A percentile compares a stretch with the other conserved stretches of the same genome.
Evolutionary conservation across 2,888 invertebrate genomes (phyloP).

Genomic region (Zaprionus lineosus): DNA sequence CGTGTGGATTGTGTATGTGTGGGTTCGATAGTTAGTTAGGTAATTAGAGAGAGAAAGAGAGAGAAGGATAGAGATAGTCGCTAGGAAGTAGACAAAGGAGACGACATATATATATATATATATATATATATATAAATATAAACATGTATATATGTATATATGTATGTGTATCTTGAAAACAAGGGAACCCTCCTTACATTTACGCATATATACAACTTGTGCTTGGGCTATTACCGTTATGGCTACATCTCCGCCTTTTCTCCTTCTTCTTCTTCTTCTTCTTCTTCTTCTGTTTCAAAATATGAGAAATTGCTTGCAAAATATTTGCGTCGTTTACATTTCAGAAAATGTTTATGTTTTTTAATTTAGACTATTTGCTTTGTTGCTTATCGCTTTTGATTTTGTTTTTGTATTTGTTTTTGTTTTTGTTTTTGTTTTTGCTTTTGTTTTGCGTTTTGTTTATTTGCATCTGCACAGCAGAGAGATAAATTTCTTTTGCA

Average conservation of each 20-base stretch:
- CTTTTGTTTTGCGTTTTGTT: too few relatives aligned
- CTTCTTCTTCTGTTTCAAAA: too few relatives aligned
- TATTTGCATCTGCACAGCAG: slow-evolving; percentile 82
- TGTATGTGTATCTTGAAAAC: neutral
- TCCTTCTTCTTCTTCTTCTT: neutral
- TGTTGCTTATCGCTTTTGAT: too few relatives aligned
- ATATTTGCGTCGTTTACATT: slow-evolving; percentile 40
- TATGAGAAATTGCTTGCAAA: slow-evolving; percentile 36
- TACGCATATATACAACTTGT: slow-evolving; percentile 33
- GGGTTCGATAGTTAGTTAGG: slow-evolving; percentile 11
- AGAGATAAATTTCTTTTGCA: slow-evolving; percentile 60
- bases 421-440: slow-evolving; percentile 10
- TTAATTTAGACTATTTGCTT: too few relatives aligned
- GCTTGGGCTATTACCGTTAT: neutral
- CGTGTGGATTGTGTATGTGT: slow-evolving; percentile 16
- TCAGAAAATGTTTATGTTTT: slow-evolving; percentile 22
- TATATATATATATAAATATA: too few relatives aligned
- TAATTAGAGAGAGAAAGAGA: neutral
- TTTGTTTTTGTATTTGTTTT: slow-evolving; percentile 10
- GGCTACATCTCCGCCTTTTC: neutral
- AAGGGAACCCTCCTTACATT: slow-evolving; percentile 3
- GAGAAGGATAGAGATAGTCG: slow-evolving; percentile 1
- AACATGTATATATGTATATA: too few relatives aligned
- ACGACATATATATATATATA: neutral
- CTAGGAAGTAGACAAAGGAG: slow-evolving; percentile 1